These are phyloP conservation scores for Tenthredo mesomela DNA, from an alignment of 2,888 invertebrate species.

Conservation along the genomic window DNA sequence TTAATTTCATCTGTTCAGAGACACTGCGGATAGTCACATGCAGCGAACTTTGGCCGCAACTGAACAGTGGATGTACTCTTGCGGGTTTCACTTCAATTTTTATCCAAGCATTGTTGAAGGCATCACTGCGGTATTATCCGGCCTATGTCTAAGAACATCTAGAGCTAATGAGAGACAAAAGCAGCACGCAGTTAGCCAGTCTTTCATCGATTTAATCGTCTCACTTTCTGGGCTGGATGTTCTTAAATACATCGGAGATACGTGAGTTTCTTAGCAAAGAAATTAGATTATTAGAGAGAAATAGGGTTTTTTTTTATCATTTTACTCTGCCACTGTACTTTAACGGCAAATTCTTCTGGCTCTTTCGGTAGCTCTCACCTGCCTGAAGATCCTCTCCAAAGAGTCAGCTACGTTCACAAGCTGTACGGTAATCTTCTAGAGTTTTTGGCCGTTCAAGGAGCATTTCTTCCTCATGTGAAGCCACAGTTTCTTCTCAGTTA, in stretches of 20 bases:
- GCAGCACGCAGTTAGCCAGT: conserved; percentile 58
- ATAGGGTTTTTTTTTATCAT: background rate
- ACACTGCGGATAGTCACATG: conserved; percentile 65
- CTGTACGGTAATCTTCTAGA: conserved; percentile 72
- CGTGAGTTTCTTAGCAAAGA: conserved; percentile 45
- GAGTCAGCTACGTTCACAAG: conserved; percentile 67
- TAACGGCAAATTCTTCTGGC: background rate
- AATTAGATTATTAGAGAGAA: background rate
- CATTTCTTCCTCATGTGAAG: conserved; percentile 74
- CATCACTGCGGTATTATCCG: conserved; percentile 60
- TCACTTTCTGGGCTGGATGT: conserved; percentile 68
- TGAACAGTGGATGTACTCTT: conserved; percentile 76
- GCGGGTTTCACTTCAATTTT: conserved; percentile 62
- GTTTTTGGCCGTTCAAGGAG: conserved; percentile 73
- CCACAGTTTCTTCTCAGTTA: conserved; percentile 76
- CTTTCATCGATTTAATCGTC: conserved; percentile 69
- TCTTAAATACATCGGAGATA: conserved; percentile 55
- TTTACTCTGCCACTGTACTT: background rate
- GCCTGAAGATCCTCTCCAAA: conserved; percentile 63
- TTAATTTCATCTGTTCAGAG: conserved; percentile 49
- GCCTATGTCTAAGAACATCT: conserved; percentile 53
- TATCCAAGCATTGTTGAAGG: conserved; percentile 63
- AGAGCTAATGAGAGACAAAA: conserved; percentile 55
- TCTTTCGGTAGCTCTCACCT: conserved; percentile 53
- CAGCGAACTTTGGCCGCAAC: conserved; percentile 64